A percentile compares a stretch with the other conserved stretches of the same genome.
These are phyloP conservation scores for Drosophila putrida DNA, from an alignment of 2,888 invertebrate genomes.

Conservation along the genomic window DNA sequence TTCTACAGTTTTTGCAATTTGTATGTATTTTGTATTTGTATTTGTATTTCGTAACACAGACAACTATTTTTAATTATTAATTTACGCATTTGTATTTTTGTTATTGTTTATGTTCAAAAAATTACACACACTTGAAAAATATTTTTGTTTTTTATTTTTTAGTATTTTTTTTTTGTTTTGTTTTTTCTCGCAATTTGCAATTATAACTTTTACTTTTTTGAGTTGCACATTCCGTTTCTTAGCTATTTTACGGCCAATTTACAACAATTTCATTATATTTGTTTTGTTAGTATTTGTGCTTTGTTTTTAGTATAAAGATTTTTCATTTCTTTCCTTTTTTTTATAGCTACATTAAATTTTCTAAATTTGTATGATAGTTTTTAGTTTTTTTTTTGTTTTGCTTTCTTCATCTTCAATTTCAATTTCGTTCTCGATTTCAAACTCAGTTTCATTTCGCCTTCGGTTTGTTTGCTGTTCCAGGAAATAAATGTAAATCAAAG, in stretches of 20 bases:
- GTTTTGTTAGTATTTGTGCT: slow-evolving; percentile 26
- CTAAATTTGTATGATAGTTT: slow-evolving; percentile 69
- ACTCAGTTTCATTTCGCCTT: slow-evolving; percentile 21
- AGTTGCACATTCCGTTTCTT: slow-evolving; percentile 32
- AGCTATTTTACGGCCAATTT: slow-evolving; percentile 29
- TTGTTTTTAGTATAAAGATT: slow-evolving; percentile 57
- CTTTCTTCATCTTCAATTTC: slow-evolving; percentile 38
- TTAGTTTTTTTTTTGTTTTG: slow-evolving; percentile 53
- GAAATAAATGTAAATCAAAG: neutral
- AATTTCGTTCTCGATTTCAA: slow-evolving; percentile 19
- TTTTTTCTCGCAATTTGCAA: slow-evolving; percentile 27
- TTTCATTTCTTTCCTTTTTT: slow-evolving; percentile 25
- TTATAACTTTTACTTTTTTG: slow-evolving; percentile 32
- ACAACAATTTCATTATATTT: slow-evolving; percentile 45
- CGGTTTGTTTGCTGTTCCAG: slow-evolving; percentile 36
- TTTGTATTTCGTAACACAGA: slow-evolving; percentile 78
- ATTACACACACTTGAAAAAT: slow-evolving; percentile 81
- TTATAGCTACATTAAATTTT: slow-evolving; percentile 71
- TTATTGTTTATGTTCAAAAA: slow-evolving; percentile 68
- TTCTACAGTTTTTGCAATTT: slow-evolving; percentile 66
- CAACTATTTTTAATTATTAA: slow-evolving; percentile 77
- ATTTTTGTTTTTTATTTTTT: slow-evolving; percentile 50
- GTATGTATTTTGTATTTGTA: slow-evolving; percentile 63
- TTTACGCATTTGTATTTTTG: slow-evolving; percentile 65
- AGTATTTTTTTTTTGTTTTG: slow-evolving; percentile 9